Percentiles rank a stretch among this genome's conserved stretches.
Evolutionary conservation across 2,113 vertebrate genomes (phyloP).

Genomic region (Ascaphus truei): DNA sequence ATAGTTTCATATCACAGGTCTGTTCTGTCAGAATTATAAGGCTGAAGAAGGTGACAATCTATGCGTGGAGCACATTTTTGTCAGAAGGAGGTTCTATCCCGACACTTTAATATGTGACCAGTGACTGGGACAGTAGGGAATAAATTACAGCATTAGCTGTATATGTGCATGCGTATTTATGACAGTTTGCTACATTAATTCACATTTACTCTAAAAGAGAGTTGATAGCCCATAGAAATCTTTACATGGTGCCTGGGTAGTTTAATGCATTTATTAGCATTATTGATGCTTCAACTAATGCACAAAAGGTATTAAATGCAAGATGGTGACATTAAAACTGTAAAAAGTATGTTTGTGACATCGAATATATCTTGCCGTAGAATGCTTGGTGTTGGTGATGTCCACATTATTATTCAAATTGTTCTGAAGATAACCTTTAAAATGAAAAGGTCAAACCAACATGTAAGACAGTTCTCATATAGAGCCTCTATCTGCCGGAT

Average conservation of each 20-base stretch:
- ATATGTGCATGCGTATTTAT: conserved; percentile 7
- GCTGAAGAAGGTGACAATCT: not conserved
- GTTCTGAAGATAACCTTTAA: not conserved
- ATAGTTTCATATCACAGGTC: not conserved
- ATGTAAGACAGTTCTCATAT: too few species aligned
- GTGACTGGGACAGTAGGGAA: conserved; percentile 26
- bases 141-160: conserved; percentile 37
- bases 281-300: conserved; percentile 14
- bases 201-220: conserved; percentile 10
- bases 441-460: not conserved
- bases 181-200: conserved; percentile 34
- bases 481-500: too few species aligned
- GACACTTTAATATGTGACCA: conserved; percentile 25
- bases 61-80: not conserved
- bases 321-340: not conserved
- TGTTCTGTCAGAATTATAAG: not conserved
- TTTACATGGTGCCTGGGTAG: not conserved
- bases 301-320: not conserved
- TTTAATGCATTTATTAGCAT: conserved; percentile 10
- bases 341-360: not conserved
- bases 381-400: not conserved
- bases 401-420: not conserved
- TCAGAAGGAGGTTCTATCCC: not conserved
- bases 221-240: conserved; percentile 29
- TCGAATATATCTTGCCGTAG: not conserved